phyloP scores from a whole-genome alignment of 2,113 vertebrate genomes.

The Balaeniceps rex region DNA sequence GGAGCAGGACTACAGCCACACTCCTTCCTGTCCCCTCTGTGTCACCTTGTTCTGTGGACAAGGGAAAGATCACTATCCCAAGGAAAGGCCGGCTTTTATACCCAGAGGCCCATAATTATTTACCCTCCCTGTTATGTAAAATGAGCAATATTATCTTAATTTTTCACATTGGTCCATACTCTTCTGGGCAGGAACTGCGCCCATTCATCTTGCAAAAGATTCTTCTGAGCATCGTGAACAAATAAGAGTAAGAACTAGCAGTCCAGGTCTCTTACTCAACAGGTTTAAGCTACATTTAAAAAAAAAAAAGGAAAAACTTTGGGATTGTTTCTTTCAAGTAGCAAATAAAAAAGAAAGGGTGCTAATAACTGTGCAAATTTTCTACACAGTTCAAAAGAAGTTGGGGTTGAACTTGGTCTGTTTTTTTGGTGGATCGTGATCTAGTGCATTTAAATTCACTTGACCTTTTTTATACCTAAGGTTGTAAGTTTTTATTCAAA shows the following conservation, averaged over 20 bases:
- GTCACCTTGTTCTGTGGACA: background rate
- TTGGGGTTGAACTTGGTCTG: rapidly evolving
- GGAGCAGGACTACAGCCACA: background rate
- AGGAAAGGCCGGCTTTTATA: background rate
- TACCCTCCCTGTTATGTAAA: background rate
- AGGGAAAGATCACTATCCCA: background rate
- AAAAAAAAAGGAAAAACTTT: background rate
- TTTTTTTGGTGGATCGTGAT: background rate
- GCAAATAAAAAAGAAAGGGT: background rate
- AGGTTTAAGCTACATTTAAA: background rate
- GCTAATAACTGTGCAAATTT: background rate
- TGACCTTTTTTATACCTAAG: background rate
- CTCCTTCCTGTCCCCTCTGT: background rate
- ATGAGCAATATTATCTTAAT: background rate
- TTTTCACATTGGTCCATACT: background rate
- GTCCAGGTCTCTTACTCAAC: background rate
- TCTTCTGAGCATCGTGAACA: background rate
- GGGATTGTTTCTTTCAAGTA: background rate
- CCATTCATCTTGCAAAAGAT: background rate
- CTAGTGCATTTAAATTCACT: background rate
- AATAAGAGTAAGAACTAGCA: background rate
- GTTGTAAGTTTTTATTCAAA: background rate
- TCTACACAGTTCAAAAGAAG: background rate
- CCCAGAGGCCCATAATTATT: background rate
- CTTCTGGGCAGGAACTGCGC: background rate